Percentiles rank a stretch among this genome's conserved stretches.
These are phyloP conservation scores for Gandaritis pyraliata DNA, from an alignment of 2,888 invertebrate species.

Conservation along the genomic window DNA sequence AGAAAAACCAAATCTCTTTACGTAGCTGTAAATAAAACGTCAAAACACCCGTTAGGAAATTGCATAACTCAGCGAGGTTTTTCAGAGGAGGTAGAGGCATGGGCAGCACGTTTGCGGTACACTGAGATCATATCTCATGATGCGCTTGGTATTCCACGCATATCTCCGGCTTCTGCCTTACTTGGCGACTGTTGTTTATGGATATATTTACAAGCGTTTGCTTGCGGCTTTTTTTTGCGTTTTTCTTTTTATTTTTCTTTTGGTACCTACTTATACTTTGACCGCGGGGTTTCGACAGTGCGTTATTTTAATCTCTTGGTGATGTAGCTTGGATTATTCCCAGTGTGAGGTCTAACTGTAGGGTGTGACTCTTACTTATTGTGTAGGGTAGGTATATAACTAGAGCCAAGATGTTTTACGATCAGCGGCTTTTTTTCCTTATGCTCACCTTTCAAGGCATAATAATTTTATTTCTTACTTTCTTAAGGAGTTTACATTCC, in stretches of 20 bases:
- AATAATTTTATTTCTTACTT: no score
- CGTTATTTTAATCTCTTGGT: no score
- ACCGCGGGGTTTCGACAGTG: no score
- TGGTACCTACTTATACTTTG: not conserved
- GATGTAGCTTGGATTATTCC: no score
- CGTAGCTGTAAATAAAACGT: conserved; percentile 9
- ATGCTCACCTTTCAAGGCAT: no score
- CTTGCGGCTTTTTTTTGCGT: not conserved
- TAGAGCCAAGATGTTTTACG: no score
- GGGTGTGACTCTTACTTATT: no score
- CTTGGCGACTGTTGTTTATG: conserved; percentile 27
- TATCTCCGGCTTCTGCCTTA: conserved; percentile 24
- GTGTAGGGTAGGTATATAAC: no score
- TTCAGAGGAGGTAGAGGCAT: conserved; percentile 20
- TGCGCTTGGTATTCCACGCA: conserved; percentile 31
- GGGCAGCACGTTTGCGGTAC: conserved; percentile 24
- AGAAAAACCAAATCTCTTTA: conserved; percentile 8
- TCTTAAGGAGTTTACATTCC: not conserved
- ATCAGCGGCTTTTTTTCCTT: no score
- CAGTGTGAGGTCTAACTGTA: no score
- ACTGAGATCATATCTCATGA: conserved; percentile 32
- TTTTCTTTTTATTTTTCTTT: not conserved
- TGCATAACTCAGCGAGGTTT: conserved; percentile 33
- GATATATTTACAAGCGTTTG: conserved; percentile 5
- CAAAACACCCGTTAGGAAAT: conserved; percentile 19